phyloP scores from a whole-genome alignment of 2,888 invertebrate species.

The Tholera decimalis region DNA sequence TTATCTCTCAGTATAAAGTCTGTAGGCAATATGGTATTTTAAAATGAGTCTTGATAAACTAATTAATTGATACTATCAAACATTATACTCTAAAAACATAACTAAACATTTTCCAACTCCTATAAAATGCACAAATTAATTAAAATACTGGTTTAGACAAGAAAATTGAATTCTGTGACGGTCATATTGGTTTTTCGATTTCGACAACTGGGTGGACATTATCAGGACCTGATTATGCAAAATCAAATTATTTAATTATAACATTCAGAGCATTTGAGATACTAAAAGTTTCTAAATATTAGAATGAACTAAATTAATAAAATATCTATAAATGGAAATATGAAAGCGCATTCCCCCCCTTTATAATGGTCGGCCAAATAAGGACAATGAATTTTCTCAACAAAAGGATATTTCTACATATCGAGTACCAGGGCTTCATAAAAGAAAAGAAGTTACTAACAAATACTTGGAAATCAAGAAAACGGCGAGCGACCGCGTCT shows the following conservation, averaged over 20 bases:
- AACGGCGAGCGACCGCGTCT: conserved; percentile 69
- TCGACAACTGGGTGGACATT: conserved; percentile 45
- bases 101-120: neutral
- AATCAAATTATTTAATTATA: conserved; percentile 14
- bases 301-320: no score
- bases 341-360: neutral
- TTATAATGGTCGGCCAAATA: conserved; percentile 44
- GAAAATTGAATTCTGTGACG: conserved; percentile 18
- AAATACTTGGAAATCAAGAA: conserved; percentile 84
- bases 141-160: conserved; percentile 25
- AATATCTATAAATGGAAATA: neutral
- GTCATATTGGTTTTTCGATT: conserved; percentile 32
- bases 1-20: no score
- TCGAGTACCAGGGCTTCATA: conserved; percentile 80
- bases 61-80: no score
- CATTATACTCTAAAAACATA: neutral
- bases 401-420: conserved; percentile 73
- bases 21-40: no score
- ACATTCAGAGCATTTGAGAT: conserved; percentile 7
- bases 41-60: no score
- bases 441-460: conserved; percentile 78
- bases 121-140: neutral
- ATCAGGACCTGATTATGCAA: conserved; percentile 8
- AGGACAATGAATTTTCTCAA: conserved; percentile 66
- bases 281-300: no score